Evolutionary conservation across 2,797 vertebrate species (phyloP).

Genomic region (Cossypha dichroa): DNA sequence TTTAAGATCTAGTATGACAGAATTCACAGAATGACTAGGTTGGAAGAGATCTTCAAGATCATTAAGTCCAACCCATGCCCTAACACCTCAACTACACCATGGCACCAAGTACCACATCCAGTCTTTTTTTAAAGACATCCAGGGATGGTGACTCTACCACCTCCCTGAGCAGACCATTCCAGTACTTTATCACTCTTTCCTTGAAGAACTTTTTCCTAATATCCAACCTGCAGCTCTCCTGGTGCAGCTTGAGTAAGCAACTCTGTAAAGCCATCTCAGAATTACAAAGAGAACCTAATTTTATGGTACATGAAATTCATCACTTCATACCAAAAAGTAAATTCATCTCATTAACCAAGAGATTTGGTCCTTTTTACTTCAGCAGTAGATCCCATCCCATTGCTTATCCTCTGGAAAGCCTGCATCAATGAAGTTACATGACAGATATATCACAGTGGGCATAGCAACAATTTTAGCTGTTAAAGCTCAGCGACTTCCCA

Average conservation of each 20-base stretch:
- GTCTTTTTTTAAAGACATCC: too few relatives aligned
- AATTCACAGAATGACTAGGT: too few relatives aligned
- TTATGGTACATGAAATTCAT: fast-evolving
- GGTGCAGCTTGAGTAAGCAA: neutral
- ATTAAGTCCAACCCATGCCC: too few relatives aligned
- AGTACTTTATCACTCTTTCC: too few relatives aligned
- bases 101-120: too few relatives aligned
- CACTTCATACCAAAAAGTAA: neutral
- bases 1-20: neutral
- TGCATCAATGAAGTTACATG: fast-evolving
- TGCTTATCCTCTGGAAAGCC: neutral
- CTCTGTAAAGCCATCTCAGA: neutral
- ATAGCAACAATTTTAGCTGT: neutral
- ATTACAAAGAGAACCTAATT: neutral
- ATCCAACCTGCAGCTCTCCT: too few relatives aligned
- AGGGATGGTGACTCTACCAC: too few relatives aligned
- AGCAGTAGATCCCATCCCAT: fast-evolving
- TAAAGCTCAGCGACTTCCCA: too few relatives aligned
- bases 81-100: too few relatives aligned
- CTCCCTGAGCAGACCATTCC: too few relatives aligned
- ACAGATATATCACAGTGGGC: fast-evolving
- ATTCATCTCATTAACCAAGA: neutral
- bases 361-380: neutral
- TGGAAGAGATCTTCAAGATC: too few relatives aligned
- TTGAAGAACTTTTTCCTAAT: too few relatives aligned